Conservation (phyloP, 2,113 vertebrate species). For the Oncorhynchus kisutch region DNA sequence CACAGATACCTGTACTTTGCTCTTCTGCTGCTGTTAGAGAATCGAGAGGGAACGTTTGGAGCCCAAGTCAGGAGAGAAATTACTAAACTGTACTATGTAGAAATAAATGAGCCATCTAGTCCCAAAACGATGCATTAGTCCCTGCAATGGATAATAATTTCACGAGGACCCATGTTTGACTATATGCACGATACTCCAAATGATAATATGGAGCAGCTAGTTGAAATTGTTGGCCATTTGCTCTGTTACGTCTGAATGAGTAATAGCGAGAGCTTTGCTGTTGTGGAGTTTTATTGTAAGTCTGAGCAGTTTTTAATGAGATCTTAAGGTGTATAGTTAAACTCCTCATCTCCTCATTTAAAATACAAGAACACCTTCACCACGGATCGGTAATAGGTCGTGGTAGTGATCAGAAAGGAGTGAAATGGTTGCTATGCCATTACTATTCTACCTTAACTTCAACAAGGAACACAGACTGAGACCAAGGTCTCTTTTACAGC, state of each 20-base stretch:
- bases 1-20: no score
- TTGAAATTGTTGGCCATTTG: slow-evolving; percentile 51
- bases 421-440: slow-evolving; percentile 38
- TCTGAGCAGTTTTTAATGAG: slow-evolving; percentile 44
- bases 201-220: slow-evolving; percentile 25
- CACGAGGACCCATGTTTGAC: slow-evolving; percentile 45
- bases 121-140: slow-evolving; percentile 52
- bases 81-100: no score
- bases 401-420: slow-evolving; percentile 51
- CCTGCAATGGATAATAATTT: slow-evolving; percentile 37
- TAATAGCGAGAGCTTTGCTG: slow-evolving; percentile 2
- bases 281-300: neutral
- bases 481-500: no score
- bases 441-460: no score
- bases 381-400: slow-evolving; percentile 37
- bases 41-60: neutral
- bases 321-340: slow-evolving; percentile 51
- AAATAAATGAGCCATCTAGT: neutral
- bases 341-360: slow-evolving; percentile 58
- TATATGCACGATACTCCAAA: slow-evolving; percentile 46
- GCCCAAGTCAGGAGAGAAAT: neutral
- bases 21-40: neutral
- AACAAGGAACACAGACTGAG: no score
- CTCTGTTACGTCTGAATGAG: slow-evolving; percentile 34
- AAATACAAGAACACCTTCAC: slow-evolving; percentile 51